Evolutionary conservation across 23 tunicate genomes (phyloP).

Genomic region (Phallusia fumigata): DNA sequence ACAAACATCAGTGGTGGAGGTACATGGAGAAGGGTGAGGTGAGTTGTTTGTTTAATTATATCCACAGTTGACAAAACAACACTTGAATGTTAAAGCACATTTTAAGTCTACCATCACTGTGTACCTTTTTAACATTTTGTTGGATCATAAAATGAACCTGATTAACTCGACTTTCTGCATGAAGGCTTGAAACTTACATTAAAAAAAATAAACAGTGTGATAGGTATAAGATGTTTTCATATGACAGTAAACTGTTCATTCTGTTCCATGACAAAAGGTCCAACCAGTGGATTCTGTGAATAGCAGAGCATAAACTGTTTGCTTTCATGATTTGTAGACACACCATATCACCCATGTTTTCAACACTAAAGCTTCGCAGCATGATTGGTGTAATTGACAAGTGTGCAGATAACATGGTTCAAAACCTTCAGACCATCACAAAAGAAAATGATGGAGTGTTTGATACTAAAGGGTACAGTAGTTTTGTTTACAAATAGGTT

Average conservation of each 20-base stretch:
- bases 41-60: neutral
- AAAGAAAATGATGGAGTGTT: conserved; percentile 46
- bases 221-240: too few relatives aligned
- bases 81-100: neutral
- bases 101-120: neutral
- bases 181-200: neutral
- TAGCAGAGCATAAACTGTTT: too few relatives aligned
- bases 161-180: neutral
- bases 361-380: conserved; percentile 53
- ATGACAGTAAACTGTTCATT: too few relatives aligned
- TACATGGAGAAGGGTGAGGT: conserved; percentile 67
- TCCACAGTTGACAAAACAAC: neutral
- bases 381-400: conserved; percentile 37
- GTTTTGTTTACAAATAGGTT: too few relatives aligned
- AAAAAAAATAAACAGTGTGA: too few relatives aligned
- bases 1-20: conserved; percentile 36
- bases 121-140: too few relatives aligned
- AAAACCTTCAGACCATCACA: conserved; percentile 18
- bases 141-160: neutral
- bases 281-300: too few relatives aligned
- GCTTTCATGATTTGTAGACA: neutral
- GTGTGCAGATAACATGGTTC: conserved; percentile 37
- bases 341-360: conserved; percentile 52
- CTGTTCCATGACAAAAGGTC: too few relatives aligned
- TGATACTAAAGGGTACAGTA: conserved; percentile 40